Conservation (phyloP, 2,888 invertebrate genomes). For the Apodemia zela region DNA sequence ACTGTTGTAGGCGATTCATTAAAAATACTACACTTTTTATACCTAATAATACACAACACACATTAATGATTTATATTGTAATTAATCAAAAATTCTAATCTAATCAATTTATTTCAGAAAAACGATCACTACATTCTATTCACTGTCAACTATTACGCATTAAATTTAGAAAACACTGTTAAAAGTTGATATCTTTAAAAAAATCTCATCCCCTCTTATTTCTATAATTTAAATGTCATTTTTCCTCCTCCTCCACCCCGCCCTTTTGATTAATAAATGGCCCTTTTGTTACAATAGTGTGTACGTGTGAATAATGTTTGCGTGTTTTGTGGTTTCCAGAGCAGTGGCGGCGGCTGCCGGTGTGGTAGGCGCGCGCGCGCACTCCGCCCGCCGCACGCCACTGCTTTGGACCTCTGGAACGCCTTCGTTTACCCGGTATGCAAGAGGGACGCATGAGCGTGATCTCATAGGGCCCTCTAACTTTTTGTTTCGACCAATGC, state of each 20-base stretch:
- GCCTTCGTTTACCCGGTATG: slow-evolving; percentile 85
- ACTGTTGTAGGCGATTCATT: no score
- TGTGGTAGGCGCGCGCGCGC: slow-evolving; percentile 81
- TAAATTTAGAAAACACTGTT: no score
- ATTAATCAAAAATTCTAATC: no score
- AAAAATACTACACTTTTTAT: no score
- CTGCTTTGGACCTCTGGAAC: slow-evolving; percentile 84
- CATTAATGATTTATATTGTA: no score
- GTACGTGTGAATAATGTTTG: slow-evolving; percentile 66
- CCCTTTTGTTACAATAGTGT: slow-evolving; percentile 34
- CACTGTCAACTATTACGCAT: no score
- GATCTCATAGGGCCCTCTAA: slow-evolving; percentile 29
- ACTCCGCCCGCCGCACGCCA: slow-evolving; percentile 85
- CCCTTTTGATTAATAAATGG: slow-evolving; percentile 5
- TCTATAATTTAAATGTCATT: background rate
- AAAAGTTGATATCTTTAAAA: no score
- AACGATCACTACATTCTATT: no score
- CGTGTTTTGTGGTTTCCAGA: slow-evolving; percentile 77
- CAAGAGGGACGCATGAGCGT: slow-evolving; percentile 66
- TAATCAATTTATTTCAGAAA: no score
- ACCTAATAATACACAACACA: no score
- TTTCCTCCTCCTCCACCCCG: slow-evolving; percentile 6
- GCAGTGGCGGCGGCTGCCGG: slow-evolving; percentile 81
- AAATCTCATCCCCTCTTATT: no score
- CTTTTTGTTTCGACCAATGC: slow-evolving; percentile 29